These are phyloP conservation scores for Malthinus seriepunctatus DNA, from an alignment of 2,888 invertebrate species.

Conservation along the genomic window DNA sequence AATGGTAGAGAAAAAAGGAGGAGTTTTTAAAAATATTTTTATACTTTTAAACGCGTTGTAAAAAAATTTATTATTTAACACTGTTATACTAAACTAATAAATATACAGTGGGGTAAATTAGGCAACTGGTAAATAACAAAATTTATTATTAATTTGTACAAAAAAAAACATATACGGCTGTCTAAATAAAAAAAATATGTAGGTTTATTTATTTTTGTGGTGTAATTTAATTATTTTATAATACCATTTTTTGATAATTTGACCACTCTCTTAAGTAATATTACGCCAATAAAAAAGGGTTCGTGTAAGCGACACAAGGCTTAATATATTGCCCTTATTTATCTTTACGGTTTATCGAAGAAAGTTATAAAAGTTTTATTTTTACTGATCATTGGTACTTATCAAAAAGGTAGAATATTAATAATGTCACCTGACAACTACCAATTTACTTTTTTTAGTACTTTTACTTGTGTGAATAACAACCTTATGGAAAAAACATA, in stretches of 20 bases:
- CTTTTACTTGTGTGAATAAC: background rate
- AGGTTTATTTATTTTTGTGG: no score
- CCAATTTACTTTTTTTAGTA: background rate
- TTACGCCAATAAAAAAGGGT: conserved; percentile 36
- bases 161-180: no score
- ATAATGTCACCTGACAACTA: background rate
- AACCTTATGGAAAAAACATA: background rate
- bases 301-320: conserved; percentile 35
- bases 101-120: no score
- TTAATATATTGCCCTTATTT: conserved; percentile 39
- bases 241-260: conserved; percentile 6
- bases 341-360: conserved; percentile 37
- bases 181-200: no score
- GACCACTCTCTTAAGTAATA: conserved; percentile 18
- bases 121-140: no score
- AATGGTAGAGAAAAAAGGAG: no score
- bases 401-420: conserved; percentile 14
- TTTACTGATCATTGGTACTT: conserved; percentile 17
- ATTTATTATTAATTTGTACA: no score
- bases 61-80: no score
- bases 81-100: no score
- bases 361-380: conserved; percentile 10
- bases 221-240: no score
- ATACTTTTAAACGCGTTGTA: no score
- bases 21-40: no score